Evolutionary conservation across 2,888 invertebrate genomes (phyloP).

Genomic region (Limnephilus auricula): DNA sequence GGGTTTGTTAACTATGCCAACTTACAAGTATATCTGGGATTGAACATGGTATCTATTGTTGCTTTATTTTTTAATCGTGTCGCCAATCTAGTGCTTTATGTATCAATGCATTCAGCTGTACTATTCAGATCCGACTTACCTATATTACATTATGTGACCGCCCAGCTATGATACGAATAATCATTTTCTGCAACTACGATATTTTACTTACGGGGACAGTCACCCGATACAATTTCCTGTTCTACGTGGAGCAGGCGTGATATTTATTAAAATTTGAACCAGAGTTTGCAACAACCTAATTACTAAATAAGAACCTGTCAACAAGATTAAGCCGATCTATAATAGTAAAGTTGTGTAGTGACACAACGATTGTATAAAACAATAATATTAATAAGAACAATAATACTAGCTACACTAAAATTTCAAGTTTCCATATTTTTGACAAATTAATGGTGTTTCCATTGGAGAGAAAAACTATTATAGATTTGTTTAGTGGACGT

Average conservation of each 20-base stretch:
- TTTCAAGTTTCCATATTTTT: too few relatives aligned
- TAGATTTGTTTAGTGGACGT: too few relatives aligned
- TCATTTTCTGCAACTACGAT: neutral
- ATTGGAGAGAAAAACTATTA: too few relatives aligned
- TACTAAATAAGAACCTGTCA: neutral
- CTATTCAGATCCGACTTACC: neutral
- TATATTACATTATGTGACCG: neutral
- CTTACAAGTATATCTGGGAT: too few relatives aligned
- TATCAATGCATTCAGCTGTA: neutral
- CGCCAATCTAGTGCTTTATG: neutral
- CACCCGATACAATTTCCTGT: neutral
- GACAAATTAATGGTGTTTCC: too few relatives aligned
- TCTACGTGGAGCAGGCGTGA: neutral
- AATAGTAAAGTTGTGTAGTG: too few relatives aligned
- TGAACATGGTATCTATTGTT: too few relatives aligned
- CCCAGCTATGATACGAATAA: neutral
- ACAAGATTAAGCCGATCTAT: neutral
- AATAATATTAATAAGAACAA: too few relatives aligned
- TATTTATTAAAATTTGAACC: neutral
- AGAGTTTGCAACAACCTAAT: neutral
- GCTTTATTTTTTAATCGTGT: neutral
- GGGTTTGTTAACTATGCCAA: too few relatives aligned
- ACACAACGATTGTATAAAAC: too few relatives aligned
- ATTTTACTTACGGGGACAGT: neutral
- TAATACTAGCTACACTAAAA: too few relatives aligned